Evolutionary conservation across 2,113 vertebrate genomes (phyloP), one percentile per base, ranked within the genome.

Genomic region (Hippocampus comes): DNA sequence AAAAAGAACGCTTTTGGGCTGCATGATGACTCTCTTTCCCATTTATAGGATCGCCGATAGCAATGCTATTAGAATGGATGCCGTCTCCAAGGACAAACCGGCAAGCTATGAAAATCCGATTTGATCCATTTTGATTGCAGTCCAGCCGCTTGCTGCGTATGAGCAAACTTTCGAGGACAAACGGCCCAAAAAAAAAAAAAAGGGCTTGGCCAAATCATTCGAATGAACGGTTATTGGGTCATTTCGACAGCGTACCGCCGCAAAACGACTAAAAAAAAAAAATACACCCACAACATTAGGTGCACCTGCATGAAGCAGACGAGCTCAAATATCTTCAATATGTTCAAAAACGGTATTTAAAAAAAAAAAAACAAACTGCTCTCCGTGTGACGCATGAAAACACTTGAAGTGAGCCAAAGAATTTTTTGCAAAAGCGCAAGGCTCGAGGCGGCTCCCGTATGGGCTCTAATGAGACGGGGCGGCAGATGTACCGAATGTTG

Each of bases 21-120:
- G 67, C 63, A 63, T 42, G 10, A 60, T 49, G 66, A 53, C 66
- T 83, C 63, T 67, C 71, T 23, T 49, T 25, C 67, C 43, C 43
- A 63, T 80, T 79, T 68, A 57, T 25, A 72, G 60, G 1, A 59
- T 63, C 46, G 73, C 38, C 41, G 63, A 34, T 43, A 76, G 21
- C 38, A 66, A 51, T 25, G 61, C 42, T n/a, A 25, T 68, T 43
- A 65, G 34, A 64, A 63, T 69, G 34, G 57, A 75, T 63, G 43
- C 42, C 30, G 20, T 70, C 67, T 73, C 74, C 46, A 17, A 68
- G 51, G 60, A 60, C 63, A 65, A 56, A 56, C 10, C 38, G 49
- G 56, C 70, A 60, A 68, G 41, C 34, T 17, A 18, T 30, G 51
- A 25, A 72, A 73, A 51, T 68, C 53, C 57, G 63, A 18, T 63